Conservation (phyloP, 2,113 vertebrate species). For the Gavia stellata region DNA sequence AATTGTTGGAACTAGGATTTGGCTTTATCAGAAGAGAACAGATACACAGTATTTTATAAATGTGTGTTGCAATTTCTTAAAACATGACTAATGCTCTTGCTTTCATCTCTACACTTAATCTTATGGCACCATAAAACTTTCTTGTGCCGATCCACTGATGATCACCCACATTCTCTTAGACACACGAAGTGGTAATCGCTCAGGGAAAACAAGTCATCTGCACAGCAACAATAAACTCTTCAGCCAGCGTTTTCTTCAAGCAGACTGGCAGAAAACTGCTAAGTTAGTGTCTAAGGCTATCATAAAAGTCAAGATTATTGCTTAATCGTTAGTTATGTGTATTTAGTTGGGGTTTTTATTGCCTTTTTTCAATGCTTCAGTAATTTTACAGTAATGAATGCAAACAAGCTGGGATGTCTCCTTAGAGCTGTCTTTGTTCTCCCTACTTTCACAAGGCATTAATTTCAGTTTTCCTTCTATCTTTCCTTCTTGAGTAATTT, state of each 20-base stretch:
- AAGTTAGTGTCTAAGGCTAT: slow-evolving; percentile 8
- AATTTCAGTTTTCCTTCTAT: slow-evolving; percentile 31
- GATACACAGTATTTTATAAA: background rate
- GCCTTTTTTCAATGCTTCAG: slow-evolving; percentile 18
- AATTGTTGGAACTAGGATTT: background rate
- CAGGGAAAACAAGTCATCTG: background rate
- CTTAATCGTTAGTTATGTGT: slow-evolving; percentile 28
- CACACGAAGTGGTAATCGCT: background rate
- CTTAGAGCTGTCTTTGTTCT: slow-evolving; percentile 12
- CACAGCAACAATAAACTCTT: background rate
- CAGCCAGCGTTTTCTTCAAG: background rate
- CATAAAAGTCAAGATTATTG: background rate
- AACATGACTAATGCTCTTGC: background rate
- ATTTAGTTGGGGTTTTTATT: slow-evolving; percentile 28
- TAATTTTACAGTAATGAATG: slow-evolving; percentile 24
- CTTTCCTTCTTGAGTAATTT: background rate
- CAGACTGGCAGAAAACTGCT: background rate
- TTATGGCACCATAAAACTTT: slow-evolving; percentile 15
- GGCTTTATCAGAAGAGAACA: background rate
- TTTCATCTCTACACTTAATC: background rate
- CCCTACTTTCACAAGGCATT: slow-evolving; percentile 32
- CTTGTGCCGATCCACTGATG: background rate
- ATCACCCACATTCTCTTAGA: background rate
- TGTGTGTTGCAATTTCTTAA: background rate
- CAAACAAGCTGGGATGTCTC: slow-evolving; percentile 6